These are phyloP conservation scores for Micronycteris hirsuta DNA, from an alignment of 2,113 vertebrate species.

Conservation along the genomic window DNA sequence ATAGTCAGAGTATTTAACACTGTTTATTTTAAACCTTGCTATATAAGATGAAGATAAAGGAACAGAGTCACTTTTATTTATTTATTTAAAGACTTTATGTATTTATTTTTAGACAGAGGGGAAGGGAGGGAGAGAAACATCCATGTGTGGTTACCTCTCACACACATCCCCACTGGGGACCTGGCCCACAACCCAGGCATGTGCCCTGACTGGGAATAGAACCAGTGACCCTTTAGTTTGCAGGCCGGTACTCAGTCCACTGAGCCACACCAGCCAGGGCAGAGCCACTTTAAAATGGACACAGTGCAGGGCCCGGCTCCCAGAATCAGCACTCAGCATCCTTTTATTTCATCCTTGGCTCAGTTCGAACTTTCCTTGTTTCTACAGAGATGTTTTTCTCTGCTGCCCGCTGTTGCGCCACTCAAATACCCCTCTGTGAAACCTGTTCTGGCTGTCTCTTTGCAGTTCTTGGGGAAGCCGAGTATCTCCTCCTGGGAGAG, in stretches of 20 bases:
- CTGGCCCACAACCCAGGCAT: no score
- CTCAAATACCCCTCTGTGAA: conserved; percentile 18
- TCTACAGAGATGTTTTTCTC: neutral
- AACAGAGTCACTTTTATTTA: neutral
- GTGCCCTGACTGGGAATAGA: no score
- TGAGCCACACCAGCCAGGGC: no score
- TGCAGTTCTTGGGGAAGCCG: conserved; percentile 88
- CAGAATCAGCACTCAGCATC: neutral
- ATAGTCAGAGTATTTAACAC: neutral
- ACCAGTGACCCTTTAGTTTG: no score
- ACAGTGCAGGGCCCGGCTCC: neutral
- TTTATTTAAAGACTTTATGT: no score
- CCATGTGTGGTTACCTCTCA: no score
- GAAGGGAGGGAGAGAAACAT: no score
- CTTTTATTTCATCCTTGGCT: neutral
- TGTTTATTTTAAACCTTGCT: neutral
- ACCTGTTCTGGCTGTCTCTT: conserved; percentile 28
- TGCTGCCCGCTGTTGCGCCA: rapidly evolving
- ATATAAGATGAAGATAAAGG: neutral
- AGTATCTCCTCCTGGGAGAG: conserved; percentile 83
- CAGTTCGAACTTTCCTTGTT: neutral
- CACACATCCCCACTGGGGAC: no score
- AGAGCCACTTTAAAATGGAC: neutral
- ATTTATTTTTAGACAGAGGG: no score
- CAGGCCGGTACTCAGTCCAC: no score